Evolutionary conservation across 2,797 vertebrate species (phyloP), one percentile per base, ranked within the genome.

Genomic region (Otolemur crassicaudatus): DNA sequence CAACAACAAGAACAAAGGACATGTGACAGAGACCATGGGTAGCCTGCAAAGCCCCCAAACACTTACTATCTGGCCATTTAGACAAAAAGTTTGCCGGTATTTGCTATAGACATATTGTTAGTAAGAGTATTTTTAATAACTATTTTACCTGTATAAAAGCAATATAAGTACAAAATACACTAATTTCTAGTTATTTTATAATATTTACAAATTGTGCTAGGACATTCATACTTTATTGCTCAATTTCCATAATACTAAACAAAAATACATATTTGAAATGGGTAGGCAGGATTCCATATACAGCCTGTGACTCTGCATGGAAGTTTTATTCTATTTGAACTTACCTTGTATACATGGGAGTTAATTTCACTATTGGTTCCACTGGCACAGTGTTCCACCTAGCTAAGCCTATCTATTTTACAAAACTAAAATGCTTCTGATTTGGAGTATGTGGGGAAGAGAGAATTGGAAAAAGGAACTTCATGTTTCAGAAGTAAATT

Each of bases 21-120:
- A 81, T 8, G 12, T 49, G 46, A 73, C 43, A 80, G 20, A 89
- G 63, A 83, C 40, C 31, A 37, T 25, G 58, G 17, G 25, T 65
- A 46, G 46, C 9, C 75, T 34, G 40, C n/a, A 84, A 89, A 93
- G 43, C 65, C 82, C 91, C 86, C 91, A 92, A 89, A 89, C 80
- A 85, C 53, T 92, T 83, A 86, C 31, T 69, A 27, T 43, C 34
- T 53, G 53, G 17, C 17, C 12, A 76, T 90, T 95, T 56, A 72
- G 4, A 40, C 31, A 91, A 91, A 88, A 88, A 16, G 37, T 67
- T 81, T 85, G 49, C 93, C 56, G 31, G 22, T 37, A 58, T 73
- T 87, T 94, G 10, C 65, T 95, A 91, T 7, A 69, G 29, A 86
- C 37, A 43, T 58, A 70, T 34, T 80, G 22, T 87, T 83, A 93